A percentile compares a stretch with the other conserved stretches of the same genome.
These are phyloP conservation scores for Crypturellus tataupa DNA, from an alignment of 2,797 vertebrate species.

Conservation along the genomic window DNA sequence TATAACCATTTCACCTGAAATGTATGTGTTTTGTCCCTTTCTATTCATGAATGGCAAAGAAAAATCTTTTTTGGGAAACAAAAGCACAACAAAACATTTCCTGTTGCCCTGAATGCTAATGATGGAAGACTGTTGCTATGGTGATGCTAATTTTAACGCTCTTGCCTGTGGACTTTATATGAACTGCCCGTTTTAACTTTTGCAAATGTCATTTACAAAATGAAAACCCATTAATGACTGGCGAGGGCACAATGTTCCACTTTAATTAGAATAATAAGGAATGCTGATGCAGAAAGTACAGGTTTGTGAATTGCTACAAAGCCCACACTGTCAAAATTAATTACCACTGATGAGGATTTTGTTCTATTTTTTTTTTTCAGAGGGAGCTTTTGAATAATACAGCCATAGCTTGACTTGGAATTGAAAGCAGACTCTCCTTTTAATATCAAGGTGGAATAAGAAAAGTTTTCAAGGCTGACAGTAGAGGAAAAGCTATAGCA, in stretches of 20 bases:
- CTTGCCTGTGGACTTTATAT: constrained; percentile 86
- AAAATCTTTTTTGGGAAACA: constrained; percentile 74
- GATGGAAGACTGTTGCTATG: constrained; percentile 86
- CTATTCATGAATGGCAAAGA: constrained; percentile 72
- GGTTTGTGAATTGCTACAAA: constrained; percentile 84
- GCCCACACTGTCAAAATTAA: constrained; percentile 85
- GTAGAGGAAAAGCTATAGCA: constrained; percentile 16
- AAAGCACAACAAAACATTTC: constrained; percentile 84
- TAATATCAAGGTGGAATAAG: constrained; percentile 63
- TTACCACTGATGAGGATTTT: constrained; percentile 80
- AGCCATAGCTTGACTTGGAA: constrained; percentile 68
- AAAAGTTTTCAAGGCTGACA: constrained; percentile 32
- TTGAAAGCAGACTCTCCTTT: constrained; percentile 55
- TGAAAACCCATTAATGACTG: constrained; percentile 88
- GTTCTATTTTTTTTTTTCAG: constrained; percentile 61
- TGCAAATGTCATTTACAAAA: constrained; percentile 88
- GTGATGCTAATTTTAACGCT: constrained; percentile 86
- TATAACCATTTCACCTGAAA: constrained; percentile 53
- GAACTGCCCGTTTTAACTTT: constrained; percentile 87
- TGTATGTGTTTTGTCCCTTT: constrained; percentile 40
- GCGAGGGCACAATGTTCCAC: constrained; percentile 84
- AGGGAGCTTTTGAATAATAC: constrained; percentile 74
- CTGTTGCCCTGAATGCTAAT: constrained; percentile 85
- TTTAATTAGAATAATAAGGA: constrained; percentile 89
- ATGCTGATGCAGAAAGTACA: constrained; percentile 85